Base-by-base conservation (phyloP, 1,140 invertebrate genomes). In the Eubasilissa regina region DNA sequence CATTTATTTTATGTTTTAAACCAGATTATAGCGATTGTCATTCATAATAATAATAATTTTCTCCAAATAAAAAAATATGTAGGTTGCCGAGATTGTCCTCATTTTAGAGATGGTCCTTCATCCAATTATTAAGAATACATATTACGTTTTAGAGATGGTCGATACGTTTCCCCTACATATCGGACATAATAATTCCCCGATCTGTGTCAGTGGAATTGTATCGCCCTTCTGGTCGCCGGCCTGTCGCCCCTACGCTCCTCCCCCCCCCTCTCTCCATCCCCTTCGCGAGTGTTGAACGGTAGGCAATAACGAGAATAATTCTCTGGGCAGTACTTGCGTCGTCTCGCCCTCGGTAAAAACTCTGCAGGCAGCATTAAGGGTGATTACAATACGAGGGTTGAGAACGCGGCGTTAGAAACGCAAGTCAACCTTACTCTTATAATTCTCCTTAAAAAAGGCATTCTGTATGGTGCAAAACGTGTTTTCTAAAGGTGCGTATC, bases 281-380 rank as follows among this genome's bases (percentile, higher is more conserved):
- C 60, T 64, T 10, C 19, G 3, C 44, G 17, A 9, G 12, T 47
- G 44, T 70, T 13, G 45, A 70, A 48, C 21, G 45, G 17, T 13
- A 10, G 45, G 66, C 47, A 70, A 70, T 70, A 53, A 70, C 51
- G 66, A 70, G 48, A 70, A 70, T 70, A 70, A 51, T 70, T 70
- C 66, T 51, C 66, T 48, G 17, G 45, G 15, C 45, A 70, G 66
- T 48, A 51, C 25, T 35, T 35, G 6, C 25, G 25, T 70, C 47
- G 45, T 48, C 15, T 51, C 25, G 12, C 66, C 62, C 66, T 19
- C 13, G 15, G 1, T 45, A 25, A 25, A 53, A 53, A 25, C 17
- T 48, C 47, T 4, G n/a, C 47, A 66, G 66, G 17, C 51, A 70
- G 48, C 66, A 17, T 15, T 15, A 44, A 70, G n/a, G 1, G 1